Evolutionary conservation across 2,113 vertebrate genomes (phyloP).

Genomic region (Mugil cephalus): DNA sequence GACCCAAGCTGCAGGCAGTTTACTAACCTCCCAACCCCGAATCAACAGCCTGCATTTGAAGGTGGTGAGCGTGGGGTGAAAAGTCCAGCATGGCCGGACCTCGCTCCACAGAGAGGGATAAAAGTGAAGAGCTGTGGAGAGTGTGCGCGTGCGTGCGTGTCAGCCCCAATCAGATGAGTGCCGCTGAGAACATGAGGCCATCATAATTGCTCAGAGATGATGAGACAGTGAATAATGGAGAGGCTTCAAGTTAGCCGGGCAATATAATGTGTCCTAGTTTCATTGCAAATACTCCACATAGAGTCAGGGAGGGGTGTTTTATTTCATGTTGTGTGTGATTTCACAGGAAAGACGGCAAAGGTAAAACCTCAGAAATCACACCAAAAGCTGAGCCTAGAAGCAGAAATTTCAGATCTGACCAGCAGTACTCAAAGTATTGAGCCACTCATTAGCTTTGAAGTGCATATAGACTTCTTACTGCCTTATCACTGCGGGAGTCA

Average conservation of each 20-base stretch:
- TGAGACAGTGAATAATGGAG: slow-evolving; percentile 54
- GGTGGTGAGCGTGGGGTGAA: slow-evolving; percentile 11
- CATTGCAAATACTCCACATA: slow-evolving; percentile 26
- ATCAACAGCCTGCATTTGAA: slow-evolving; percentile 27
- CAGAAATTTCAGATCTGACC: background rate
- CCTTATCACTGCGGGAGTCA: slow-evolving; percentile 31
- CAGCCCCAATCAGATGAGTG: slow-evolving; percentile 40
- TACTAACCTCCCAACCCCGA: slow-evolving; percentile 33
- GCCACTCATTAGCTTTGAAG: slow-evolving; percentile 44
- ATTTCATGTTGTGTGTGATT: background rate
- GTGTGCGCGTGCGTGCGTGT: no score
- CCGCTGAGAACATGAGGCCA: slow-evolving; percentile 37
- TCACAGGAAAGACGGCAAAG: background rate
- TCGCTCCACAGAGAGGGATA: slow-evolving; percentile 19
- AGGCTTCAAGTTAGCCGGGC: slow-evolving; percentile 23
- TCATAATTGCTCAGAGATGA: slow-evolving; percentile 51
- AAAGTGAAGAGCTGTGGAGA: slow-evolving; percentile 27
- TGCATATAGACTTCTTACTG: slow-evolving; percentile 18
- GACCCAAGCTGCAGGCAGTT: slow-evolving; percentile 28
- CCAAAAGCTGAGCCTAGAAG: background rate
- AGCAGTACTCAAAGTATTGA: background rate
- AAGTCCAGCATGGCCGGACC: background rate
- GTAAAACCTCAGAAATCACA: background rate
- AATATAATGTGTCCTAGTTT: slow-evolving; percentile 54
- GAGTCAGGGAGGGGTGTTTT: background rate